Evolutionary conservation across 2,888 invertebrate species (phyloP).

Genomic region (Cheilosia soror): DNA sequence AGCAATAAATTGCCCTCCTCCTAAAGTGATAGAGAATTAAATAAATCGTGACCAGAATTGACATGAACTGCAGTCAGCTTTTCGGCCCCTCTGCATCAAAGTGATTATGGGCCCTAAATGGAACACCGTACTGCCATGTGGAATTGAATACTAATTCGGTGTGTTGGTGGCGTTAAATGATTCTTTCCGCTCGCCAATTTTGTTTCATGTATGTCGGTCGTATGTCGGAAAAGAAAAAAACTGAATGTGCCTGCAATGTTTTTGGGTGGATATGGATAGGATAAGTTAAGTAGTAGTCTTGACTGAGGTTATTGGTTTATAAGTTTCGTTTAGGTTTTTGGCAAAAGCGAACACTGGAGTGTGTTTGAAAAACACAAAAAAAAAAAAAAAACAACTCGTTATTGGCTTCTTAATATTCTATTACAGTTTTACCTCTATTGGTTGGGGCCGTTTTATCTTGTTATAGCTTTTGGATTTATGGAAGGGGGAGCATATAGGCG

Average conservation of each 20-base stretch:
- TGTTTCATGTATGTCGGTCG: conserved; percentile 24
- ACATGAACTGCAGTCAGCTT: conserved; percentile 29
- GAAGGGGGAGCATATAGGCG: neutral
- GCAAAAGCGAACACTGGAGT: neutral
- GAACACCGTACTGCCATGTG: conserved; percentile 28
- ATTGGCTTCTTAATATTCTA: conserved; percentile 21
- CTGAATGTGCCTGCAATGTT: neutral
- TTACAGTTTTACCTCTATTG: conserved; percentile 9
- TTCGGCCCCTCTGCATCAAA: conserved; percentile 15
- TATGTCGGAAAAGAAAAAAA: neutral
- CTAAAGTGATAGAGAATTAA: conserved; percentile 31
- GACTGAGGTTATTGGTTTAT: neutral
- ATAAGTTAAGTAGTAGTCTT: neutral
- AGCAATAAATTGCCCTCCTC: neutral
- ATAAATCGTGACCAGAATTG: conserved; percentile 63
- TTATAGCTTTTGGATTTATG: neutral
- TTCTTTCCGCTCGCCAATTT: conserved; percentile 50
- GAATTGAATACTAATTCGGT: conserved; percentile 52
- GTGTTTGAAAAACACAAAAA: neutral
- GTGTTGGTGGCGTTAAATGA: conserved; percentile 52
- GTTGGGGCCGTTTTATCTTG: conserved; percentile 3
- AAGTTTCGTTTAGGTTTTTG: neutral
- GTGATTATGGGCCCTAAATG: conserved; percentile 51
- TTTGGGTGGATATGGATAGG: neutral
- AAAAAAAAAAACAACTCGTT: neutral